Evolutionary conservation across 30 jellyfish, hydroid and myxozoan species (phyloP), one percentile per base, ranked within the genome.

Genomic region (Chironex yamaguchii): DNA sequence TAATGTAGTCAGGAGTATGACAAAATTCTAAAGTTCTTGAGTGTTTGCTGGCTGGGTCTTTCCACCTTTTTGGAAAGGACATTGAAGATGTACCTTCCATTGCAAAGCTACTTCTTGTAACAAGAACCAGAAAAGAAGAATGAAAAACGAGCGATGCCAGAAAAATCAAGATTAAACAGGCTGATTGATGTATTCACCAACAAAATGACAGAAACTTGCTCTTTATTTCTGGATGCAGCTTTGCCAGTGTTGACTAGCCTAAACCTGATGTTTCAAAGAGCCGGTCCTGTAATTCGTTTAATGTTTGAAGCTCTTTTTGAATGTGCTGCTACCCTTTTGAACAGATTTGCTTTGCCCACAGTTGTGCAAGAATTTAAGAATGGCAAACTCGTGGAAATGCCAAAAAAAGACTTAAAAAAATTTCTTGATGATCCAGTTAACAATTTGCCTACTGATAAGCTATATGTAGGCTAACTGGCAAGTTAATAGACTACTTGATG

Each of bases 291-390:
- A 31, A 54, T 54, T 54, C 72, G 25, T 54, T 54, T 21, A 21
- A 54, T 54, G 72, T 4, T 54, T 54, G 9, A 54, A 54, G 72
- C 72, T 54, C 72, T 21, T 21, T 54, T 54, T 54, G 72, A 21
- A 54, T 54, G 23, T 54, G 24, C 9, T 17, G 24, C 72, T 54
- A 21, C 25, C 72, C 72, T 54, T 54, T 54, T 54, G 72, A 54
- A 31, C 72, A 54, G 72, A 31, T 54, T 54, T 54, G 72, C 72
- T 54, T 54, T 54, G 72, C 72, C n/a, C n/a, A n/a, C n/a, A n/a
- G 31, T 54, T 54, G 9, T 54, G 72, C 72, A 54, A 21, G 72
- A 11, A 31, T 54, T 54, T 4, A 54, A 54, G 72, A 54, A 54
- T 4, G 72, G 72, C 28, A 63, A 63, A 63, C 22, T n/a, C n/a